Base-by-base conservation (phyloP, 1,140 invertebrate genomes). In the Cyclina sinensis region DNA sequence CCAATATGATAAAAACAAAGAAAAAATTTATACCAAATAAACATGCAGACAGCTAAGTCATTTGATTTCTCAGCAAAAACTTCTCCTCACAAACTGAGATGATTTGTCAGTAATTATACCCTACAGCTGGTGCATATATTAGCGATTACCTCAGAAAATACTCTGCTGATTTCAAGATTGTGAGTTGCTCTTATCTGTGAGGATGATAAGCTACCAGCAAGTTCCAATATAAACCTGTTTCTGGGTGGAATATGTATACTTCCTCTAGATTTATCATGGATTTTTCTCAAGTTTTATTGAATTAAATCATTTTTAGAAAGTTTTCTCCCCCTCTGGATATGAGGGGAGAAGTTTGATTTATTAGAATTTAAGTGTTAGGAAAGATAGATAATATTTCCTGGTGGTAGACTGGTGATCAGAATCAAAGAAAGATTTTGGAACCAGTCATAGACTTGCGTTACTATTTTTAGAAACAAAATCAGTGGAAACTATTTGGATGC, bases 191-290 rank as follows among this genome's bases (percentile, higher is more conserved):
- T 74, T 74, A 74, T 74, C 70, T 24, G 16, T 39, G 12, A 16
- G 12, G n/a, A 35, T 46, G 70, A 74, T 74, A 74, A 74, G 70
- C 70, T 43, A 9, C 39, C 70, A 39, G 24, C 70, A 21, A 74
- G n/a, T 12, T 74, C 70, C 39, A 43, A 74, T 74, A 74, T 74
- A n/a, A 74, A 74, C 70, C 70, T 74, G 70, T 74, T 74, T 39
- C 70, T 74, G 39, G 70, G 70, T 12, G 39, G 39, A 46, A 74
- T 74, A 74, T 74, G 18, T 74, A 48, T 48, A 48, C 39, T 16
- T 74, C 57, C 27, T 62, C 14, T 27, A 62, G 7, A 62, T 27
- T n/a, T 62, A 9, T 62, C 21, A 27, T 24, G 7, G 57, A 27
- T 62, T 1, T 62, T 62, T 57, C 14, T 54, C 9, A 54, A 54